A percentile compares a stretch with the other conserved stretches of the same genome.
Conservation (phyloP, 2,113 vertebrate genomes). For the Epinephelus lanceolatus region DNA sequence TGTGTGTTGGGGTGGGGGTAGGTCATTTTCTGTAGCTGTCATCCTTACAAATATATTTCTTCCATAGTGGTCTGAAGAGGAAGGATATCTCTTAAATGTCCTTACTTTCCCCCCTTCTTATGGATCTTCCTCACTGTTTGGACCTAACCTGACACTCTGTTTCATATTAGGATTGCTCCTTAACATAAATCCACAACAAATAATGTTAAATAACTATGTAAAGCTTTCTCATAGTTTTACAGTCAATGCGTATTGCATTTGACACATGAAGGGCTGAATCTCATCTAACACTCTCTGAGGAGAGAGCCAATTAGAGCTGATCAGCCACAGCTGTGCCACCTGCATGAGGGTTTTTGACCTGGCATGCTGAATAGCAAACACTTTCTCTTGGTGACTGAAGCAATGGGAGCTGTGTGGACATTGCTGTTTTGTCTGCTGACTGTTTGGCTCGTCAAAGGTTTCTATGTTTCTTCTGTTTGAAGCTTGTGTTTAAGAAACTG, state of each 20-base stretch:
- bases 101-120: no score
- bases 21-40: no score
- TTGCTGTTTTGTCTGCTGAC: neutral
- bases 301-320: constrained; percentile 17
- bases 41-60: no score
- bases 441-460: constrained; percentile 36
- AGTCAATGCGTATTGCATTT: neutral
- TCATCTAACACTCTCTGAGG: neutral
- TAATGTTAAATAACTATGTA: neutral
- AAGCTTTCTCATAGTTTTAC: no score
- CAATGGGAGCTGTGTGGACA: constrained; percentile 5
- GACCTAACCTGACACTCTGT: neutral
- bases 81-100: no score
- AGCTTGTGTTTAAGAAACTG: neutral
- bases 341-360: neutral
- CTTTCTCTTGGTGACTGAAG: neutral
- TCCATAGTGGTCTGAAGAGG: no score
- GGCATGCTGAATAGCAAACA: accelerated
- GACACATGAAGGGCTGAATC: neutral
- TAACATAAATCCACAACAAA: neutral
- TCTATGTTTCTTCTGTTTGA: neutral
- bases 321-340: constrained; percentile 33
- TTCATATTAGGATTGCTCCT: neutral
- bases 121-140: no score
- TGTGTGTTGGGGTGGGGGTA: no score